Base-by-base conservation (phyloP, 37 sponge, comb jelly and placozoan genomes). In the Bolinopsis microptera region DNA sequence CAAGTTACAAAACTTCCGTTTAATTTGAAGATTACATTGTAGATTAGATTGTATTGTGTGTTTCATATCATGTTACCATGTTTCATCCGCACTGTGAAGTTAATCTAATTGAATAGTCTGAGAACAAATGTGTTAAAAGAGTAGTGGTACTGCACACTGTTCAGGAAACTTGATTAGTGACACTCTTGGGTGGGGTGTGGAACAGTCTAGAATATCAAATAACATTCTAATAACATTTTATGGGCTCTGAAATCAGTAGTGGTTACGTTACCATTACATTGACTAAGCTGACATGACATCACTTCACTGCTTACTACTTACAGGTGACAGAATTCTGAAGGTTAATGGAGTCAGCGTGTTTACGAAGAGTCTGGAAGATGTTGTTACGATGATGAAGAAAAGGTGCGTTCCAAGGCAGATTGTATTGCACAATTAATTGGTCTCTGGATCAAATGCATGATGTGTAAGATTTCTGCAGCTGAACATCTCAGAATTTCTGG, bases 261-360 rank as follows among this genome's bases (percentile, higher is more conserved):
- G 61, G 61, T 48, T 48, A 48, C 61, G 61, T 48, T 48, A 48
- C 61, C 61, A 5, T 18, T 48, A 48, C 13, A 18, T 48, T 48
- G 28, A 70, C 24, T 70, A 70, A 70, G 25, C 21, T 22, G 30
- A 2, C 3, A 70, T 61, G 68, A 61, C 74, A n/a, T 70, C 74
- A 70, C 26, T 26, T 48, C 61, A 48, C 13, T 13, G 9, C 13
- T 48, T 13, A 48, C 61, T 48, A 48, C 5, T 48, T 32, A 0
- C 80, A 77, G 80, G 80, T 77, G 80, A 77, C 21, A 31, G 80
- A 1, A 77, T 77, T 35, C 80, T 77, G 80, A 77, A 77, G 33
- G 80, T 77, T 18, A 77, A 32, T 34, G 80, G 80, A 34, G 74
- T 70, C 24, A 70, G 74, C 26, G 74, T 70, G 26, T 70, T 70